Evolutionary conservation across 2,797 vertebrate species (phyloP), one percentile per base, ranked within the genome.

Genomic region (Acanthurus tractus): DNA sequence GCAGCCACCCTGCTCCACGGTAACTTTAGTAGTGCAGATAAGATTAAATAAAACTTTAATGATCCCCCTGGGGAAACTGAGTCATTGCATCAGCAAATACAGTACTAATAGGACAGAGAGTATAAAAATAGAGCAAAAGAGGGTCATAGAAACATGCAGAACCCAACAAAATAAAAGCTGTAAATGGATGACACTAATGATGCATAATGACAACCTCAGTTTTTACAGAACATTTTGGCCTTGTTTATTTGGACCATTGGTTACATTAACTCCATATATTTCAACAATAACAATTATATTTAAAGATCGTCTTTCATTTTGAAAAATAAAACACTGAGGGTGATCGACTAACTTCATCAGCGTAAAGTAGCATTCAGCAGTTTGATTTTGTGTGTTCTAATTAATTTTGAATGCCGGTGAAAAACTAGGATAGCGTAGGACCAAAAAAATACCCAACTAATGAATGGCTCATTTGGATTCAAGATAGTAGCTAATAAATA

Each of bases 1-100:
- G 8, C 40, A 52, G 42, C 25, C 44, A 6, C 61, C 1, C 34
- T 64, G 70, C 46, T 54, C 23, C 22, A 44, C 8, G 0, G 55
- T 42, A 63, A 69, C 68, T 63, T 9, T 18, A 80, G 68, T 4
- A 25, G 46, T 55, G 73, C 53, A 64, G 70, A 76, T 66, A 20
- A 81, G 71, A 88, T 76, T 48, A 65, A 80, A 82, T 87, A 17
- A 79, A 83, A 84, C 25, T 74, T 83, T 58, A 70, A 81, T 79
- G 63, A 72, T 40, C 53, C 68, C 44, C n/a, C 1, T 55, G 59
- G 68, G 66, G 23, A 66, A 76, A 70, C 2, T 11, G 52, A 66
- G 69, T 77, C 46, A 61, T 77, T 45, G 45, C 18, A 67, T 80
- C 66, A 76, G 79, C 55, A 81, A 63, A 84, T 63, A 44, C 52